These are phyloP conservation scores for Polypedilum vanderplanki DNA, from an alignment of 1,140 invertebrate species.

Conservation along the genomic window DNA sequence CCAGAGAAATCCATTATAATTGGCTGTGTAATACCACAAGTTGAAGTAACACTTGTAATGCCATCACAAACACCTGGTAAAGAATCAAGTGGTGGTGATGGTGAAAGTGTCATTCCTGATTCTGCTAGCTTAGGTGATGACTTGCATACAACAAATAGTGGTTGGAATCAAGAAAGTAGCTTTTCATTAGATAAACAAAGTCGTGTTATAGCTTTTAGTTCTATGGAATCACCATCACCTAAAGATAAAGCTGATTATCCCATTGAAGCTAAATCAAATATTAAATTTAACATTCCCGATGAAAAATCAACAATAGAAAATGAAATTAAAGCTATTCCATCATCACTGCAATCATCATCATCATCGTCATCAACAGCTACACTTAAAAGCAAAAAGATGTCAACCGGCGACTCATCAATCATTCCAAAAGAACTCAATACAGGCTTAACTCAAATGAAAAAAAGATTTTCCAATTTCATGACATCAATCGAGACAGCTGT, in stretches of 20 bases:
- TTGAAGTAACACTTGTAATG: constrained; percentile 82
- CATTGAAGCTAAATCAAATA: constrained; percentile 22
- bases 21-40: constrained; percentile 69
- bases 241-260: constrained; percentile 22
- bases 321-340: background rate
- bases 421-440: constrained; percentile 29
- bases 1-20: constrained; percentile 57
- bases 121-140: constrained; percentile 72
- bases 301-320: constrained; percentile 25
- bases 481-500: constrained; percentile 73
- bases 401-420: background rate
- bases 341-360: background rate
- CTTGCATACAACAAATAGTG: constrained; percentile 42
- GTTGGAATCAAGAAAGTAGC: constrained; percentile 31
- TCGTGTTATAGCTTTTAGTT: background rate
- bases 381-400: background rate
- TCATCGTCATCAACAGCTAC: constrained; percentile 4
- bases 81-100: constrained; percentile 69
- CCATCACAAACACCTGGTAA: constrained; percentile 70
- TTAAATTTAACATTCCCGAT: constrained; percentile 31
- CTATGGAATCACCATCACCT: constrained; percentile 8
- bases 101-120: constrained; percentile 73
- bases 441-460: constrained; percentile 67
- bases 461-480: constrained; percentile 69
- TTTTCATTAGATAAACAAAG: constrained; percentile 21